Conservation (phyloP, 2,113 vertebrate species). For the Lichenostomus cassidix region DNA sequence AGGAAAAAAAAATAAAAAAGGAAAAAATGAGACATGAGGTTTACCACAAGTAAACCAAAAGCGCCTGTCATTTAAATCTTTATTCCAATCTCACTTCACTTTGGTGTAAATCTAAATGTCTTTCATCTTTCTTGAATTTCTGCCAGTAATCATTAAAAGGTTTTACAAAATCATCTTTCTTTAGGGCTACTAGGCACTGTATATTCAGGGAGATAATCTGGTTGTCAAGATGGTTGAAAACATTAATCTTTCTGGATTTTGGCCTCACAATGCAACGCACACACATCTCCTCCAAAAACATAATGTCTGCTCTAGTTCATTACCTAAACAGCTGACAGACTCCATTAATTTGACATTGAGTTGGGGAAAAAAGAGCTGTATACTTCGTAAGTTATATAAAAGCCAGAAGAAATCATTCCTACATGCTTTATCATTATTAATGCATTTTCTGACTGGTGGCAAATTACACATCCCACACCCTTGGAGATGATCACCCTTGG, state of each 20-base stretch:
- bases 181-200: not conserved
- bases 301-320: not conserved
- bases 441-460: constrained; percentile 19
- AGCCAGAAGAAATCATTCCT: constrained; percentile 31
- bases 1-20: not conserved
- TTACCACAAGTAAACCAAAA: not conserved
- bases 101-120: not conserved
- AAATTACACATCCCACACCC: not conserved
- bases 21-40: not conserved
- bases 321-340: constrained; percentile 45
- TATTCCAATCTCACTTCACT: not conserved
- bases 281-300: not conserved
- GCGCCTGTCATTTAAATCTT: not conserved
- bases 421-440: not conserved
- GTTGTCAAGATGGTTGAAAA: not conserved
- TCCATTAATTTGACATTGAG: not conserved
- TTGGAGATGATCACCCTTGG: constrained; percentile 12
- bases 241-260: not conserved
- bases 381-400: not conserved
- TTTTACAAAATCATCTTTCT: not conserved
- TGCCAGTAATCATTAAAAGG: not conserved
- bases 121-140: not conserved
- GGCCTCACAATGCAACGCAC: not conserved
- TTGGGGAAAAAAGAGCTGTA: not conserved
- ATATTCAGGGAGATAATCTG: not conserved